phyloP scores from a whole-genome alignment of 2,113 vertebrate genomes.

The Xenopus borealis region DNA sequence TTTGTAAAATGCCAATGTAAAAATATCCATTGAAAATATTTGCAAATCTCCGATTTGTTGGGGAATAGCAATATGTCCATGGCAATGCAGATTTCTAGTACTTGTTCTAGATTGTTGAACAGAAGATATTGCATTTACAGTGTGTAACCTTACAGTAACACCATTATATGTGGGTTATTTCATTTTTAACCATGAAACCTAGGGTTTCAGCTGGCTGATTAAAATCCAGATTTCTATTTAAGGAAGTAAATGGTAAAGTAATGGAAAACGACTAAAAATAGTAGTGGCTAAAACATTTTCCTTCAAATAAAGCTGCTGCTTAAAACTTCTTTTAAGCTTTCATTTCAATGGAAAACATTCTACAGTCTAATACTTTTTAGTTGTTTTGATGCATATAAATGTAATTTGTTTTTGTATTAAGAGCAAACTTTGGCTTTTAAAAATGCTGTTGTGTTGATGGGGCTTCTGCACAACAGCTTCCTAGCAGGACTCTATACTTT shows the following conservation, averaged over 20 bases:
- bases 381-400: neutral
- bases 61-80: too few species aligned
- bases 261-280: constrained; percentile 64
- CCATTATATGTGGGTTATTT: too few species aligned
- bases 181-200: constrained; percentile 16
- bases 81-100: too few species aligned
- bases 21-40: too few species aligned
- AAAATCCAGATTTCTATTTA: constrained; percentile 59
- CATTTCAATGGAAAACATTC: constrained; percentile 9
- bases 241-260: constrained; percentile 60
- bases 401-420: neutral
- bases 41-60: too few species aligned
- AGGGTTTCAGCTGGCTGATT: constrained; percentile 30
- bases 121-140: too few species aligned
- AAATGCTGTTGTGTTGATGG: too few species aligned
- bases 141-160: too few species aligned
- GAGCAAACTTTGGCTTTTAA: neutral
- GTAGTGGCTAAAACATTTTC: constrained; percentile 50
- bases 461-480: too few species aligned
- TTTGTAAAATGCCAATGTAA: too few species aligned
- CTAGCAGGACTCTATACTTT: too few species aligned
- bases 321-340: constrained; percentile 49
- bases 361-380: neutral
- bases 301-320: constrained; percentile 54
- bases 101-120: too few species aligned